Percentiles rank a stretch among this genome's conserved stretches.
These are phyloP conservation scores for Lutra lutra DNA, from an alignment of 2,797 vertebrate species.

Conservation along the genomic window DNA sequence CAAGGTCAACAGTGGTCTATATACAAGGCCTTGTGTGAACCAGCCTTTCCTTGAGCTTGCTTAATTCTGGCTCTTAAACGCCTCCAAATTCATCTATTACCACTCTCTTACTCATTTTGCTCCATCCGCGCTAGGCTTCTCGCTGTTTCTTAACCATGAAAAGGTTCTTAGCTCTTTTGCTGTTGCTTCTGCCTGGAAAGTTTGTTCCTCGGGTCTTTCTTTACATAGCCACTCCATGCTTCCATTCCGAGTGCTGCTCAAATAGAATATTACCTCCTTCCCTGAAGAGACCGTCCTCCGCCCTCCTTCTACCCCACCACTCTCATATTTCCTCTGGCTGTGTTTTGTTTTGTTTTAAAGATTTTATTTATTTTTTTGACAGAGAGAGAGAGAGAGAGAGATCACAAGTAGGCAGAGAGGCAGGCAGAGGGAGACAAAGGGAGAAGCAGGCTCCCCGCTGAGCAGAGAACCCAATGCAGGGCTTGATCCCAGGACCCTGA, in stretches of 20 bases:
- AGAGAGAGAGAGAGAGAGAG: too few relatives aligned
- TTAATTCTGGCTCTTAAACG: neutral
- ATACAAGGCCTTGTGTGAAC: neutral
- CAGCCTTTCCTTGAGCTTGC: neutral
- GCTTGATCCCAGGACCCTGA: too few relatives aligned
- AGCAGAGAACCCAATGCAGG: too few relatives aligned
- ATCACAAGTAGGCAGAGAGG: too few relatives aligned
- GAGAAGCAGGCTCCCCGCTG: too few relatives aligned
- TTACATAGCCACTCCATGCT: neutral
- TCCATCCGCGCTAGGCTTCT: neutral
- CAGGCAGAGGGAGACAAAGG: too few relatives aligned
- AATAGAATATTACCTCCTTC: neutral
- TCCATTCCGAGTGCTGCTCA: neutral
- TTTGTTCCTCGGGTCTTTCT: neutral
- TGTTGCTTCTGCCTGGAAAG: neutral
- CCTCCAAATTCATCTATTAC: neutral
- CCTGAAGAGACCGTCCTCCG: accelerated
- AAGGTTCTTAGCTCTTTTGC: neutral
- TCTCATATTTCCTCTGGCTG: neutral
- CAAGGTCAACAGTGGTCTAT: neutral
- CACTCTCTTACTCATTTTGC: neutral
- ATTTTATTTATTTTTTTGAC: too few relatives aligned
- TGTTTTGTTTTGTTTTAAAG: neutral
- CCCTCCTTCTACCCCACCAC: too few relatives aligned
- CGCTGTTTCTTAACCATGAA: too few relatives aligned